These are phyloP conservation scores for Trilocha varians DNA, from an alignment of 2,888 invertebrate species.

Conservation along the genomic window DNA sequence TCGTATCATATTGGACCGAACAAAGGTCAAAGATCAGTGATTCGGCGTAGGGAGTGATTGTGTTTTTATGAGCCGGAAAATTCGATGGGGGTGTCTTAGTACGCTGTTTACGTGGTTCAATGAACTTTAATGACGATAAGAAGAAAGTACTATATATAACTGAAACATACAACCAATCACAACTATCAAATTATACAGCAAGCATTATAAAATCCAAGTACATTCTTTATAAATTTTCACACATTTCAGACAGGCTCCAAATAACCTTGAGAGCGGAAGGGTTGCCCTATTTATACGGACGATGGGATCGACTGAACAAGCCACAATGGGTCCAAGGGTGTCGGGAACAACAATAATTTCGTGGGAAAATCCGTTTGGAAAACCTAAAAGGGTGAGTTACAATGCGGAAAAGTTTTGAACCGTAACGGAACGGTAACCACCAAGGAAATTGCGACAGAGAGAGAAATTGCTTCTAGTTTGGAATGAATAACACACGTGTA, in stretches of 20 bases:
- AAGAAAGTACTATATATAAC: neutral
- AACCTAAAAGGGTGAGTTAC: neutral
- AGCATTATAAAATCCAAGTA: no score
- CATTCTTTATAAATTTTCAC: no score
- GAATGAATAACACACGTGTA: neutral
- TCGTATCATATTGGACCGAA: neutral
- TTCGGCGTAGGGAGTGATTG: neutral
- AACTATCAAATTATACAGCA: no score
- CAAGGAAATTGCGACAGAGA: neutral
- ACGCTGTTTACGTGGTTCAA: neutral
- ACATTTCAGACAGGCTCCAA: neutral
- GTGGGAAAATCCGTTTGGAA: neutral
- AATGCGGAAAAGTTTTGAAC: neutral
- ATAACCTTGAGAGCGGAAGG: neutral
- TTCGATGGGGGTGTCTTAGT: neutral
- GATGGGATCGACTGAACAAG: neutral
- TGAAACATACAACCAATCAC: no score
- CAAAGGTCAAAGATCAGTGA: neutral
- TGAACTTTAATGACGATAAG: neutral
- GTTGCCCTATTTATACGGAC: neutral
- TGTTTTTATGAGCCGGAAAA: neutral
- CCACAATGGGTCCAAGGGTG: neutral
- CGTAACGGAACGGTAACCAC: neutral
- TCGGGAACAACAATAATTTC: neutral
- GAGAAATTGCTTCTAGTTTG: neutral